Evolutionary conservation across 2,113 vertebrate species (phyloP).

Genomic region (Macaca fascicularis): T2T-MFA8v1.1 NC_088375.1:151807001-151807500

Average conservation of each 20-base stretch:
- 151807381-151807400: background rate
- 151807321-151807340: background rate
- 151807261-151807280: background rate
- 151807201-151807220: background rate
- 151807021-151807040: background rate
- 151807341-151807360: background rate
- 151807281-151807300: background rate
- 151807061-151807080: too few species aligned
- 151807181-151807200: background rate
- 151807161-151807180: background rate
- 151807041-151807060: fast-evolving
- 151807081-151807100: too few species aligned
- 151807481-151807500: background rate
- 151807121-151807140: background rate
- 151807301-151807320: background rate
- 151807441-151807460: background rate
- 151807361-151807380: background rate
- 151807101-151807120: background rate
- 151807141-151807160: background rate
- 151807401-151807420: background rate
- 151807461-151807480: background rate
- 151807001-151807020: fast-evolving
- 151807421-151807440: background rate
- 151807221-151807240: background rate
- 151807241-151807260: background rate